Evolutionary conservation across 2,797 vertebrate genomes (phyloP), one percentile per base, ranked within the genome.

Genomic region (Coracias cyanogaster): DNA sequence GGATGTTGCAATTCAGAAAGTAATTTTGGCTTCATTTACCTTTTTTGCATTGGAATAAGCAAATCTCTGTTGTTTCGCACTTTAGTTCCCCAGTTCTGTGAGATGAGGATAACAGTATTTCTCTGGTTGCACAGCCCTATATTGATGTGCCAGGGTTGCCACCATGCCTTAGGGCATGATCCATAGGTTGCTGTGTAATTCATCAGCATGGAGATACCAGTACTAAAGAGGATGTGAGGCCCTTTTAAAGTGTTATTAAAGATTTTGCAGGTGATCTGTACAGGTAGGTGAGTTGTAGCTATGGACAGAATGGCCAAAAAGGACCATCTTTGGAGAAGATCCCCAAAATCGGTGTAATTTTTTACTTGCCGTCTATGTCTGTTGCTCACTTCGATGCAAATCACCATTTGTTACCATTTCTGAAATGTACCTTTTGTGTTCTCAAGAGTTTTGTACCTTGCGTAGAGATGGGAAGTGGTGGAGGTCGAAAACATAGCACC

Each of bases 241-340:
- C n/a, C 11, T 86, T 52, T 37, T 62, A 7, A 25, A 51, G 35
- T 1, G 0, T 55, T 71, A 19, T 17, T 78, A 6, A 25, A 90
- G n/a, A 16, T 69, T 54, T 49, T 81, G 14, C 45, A 5, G 15
- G 41, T 5, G 2, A 5, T 70, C 15, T 71, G 31, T n/a, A 8
- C 7, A 2, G 0, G 0, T 9, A 10, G 57, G 43, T 62, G 39
- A 52, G 24, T 15, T 0, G 2, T n/a, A 79, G 13, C 19, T 26
- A 19, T 3, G 19, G 45, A 12, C 31, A 41, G 41, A 84, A 51
- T 2, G 7, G 46, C 24, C 46, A 55, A 33, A 19, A 5, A 57
- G 12, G 21, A 9, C 8, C 4, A 0, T 8, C 57, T 85, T 33
- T 39, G n/a, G 39, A 76, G 35, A 84, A 62, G 5, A 39, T 74